Evolutionary conservation across 2,113 vertebrate genomes (phyloP).

Genomic region (Eira barbara): DNA sequence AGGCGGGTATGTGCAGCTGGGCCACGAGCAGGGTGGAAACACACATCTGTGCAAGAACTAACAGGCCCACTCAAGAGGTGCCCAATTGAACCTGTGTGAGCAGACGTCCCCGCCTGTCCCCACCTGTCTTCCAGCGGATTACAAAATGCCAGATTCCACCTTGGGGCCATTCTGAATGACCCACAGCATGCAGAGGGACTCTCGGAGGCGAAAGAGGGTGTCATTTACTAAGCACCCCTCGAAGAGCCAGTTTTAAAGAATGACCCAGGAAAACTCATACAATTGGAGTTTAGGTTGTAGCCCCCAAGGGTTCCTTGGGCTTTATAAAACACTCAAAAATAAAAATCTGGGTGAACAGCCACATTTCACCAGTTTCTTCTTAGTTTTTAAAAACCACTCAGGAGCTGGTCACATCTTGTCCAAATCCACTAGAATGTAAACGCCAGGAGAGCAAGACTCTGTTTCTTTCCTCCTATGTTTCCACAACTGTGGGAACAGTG

Average conservation of each 20-base stretch:
- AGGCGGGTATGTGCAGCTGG: not conserved
- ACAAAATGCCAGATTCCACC: not conserved
- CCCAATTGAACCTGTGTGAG: not conserved
- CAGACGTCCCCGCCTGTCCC: not conserved
- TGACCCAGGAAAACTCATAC: not conserved
- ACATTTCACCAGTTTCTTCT: not conserved
- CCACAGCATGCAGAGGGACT: not conserved
- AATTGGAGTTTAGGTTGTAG: not conserved
- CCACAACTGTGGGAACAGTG: not conserved
- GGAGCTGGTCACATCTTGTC: not conserved
- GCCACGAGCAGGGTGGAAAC: not conserved
- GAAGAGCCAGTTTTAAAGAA: not conserved
- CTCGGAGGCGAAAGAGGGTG: not conserved
- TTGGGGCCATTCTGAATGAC: not conserved
- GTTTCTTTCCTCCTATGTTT: not conserved
- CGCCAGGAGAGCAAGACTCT: not conserved
- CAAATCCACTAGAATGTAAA: not conserved
- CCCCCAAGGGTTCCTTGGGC: not conserved
- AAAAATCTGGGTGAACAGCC: not conserved
- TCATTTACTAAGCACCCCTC: not conserved
- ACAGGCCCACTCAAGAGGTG: conserved; percentile 20
- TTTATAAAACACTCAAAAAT: not conserved
- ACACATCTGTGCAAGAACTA: conserved; percentile 29
- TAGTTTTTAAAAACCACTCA: not conserved
- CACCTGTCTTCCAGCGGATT: not conserved